Base-by-base conservation (phyloP, 1,140 invertebrate species). In the Cherax quadricarinatus region DNA sequence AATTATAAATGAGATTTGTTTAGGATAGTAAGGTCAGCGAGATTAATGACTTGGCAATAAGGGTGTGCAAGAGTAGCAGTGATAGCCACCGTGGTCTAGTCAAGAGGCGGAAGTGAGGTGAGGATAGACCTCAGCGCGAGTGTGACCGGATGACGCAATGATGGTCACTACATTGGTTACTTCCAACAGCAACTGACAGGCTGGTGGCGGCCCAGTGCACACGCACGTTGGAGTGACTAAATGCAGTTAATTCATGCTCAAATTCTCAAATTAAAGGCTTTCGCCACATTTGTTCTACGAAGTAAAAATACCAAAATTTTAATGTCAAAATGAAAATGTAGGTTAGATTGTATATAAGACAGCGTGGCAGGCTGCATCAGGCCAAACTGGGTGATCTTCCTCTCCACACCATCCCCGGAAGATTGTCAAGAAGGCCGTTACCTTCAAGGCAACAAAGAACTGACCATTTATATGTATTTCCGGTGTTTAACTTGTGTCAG, bases 101-200 rank as follows among this genome's bases (percentile, higher is more conserved):
- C 1, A 85, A 41, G 18, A 21, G 41, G 60, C 83, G 83, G 83
- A 85, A 70, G 48, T 85, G 83, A 85, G 30, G 83, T 85, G 57
- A 85, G 4, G 48, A 7, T 41, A 51, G 79, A 14, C 53, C 30
- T 18, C n/a, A 66, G 60, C 60, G 60, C 53, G 82, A 49, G 62
- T 24, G 49, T 85, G 83, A 70, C 83, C 83, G 83, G 83, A 85
- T 85, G 60, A 41, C 83, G 70, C 83, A 85, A 85, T 85, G 30
- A 85, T 70, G 83, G 83, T n/a, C 60, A 24, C 60, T 85, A 62
- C 83, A 85, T 85, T 85, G 83, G 53, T 12, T 24, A 85, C 83
- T 85, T 85, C 83, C 83, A 85, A n/a, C 57, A 85, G 16, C 53
- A 82, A 41, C 21, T 21, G 49, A 9, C 49, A 18, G 57, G 70